Evolutionary conservation across 2,888 invertebrate species (phyloP), one percentile per base, ranked within the genome.

Genomic region (Conus canariensis): DNA sequence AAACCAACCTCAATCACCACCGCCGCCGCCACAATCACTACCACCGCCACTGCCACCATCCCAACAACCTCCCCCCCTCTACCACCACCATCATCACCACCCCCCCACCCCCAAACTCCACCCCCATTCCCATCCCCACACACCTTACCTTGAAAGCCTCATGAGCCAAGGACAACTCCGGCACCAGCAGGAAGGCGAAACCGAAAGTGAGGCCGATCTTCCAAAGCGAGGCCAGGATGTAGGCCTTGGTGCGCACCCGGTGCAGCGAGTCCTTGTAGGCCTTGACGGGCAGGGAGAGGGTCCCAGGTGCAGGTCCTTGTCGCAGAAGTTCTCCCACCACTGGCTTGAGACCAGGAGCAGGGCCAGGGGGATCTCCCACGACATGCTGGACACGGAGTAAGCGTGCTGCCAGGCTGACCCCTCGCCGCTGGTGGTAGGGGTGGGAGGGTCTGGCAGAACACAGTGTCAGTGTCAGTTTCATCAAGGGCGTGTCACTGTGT

Each of bases 321-420:
- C 96, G 9, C 98, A 97, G 95, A 97, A 98, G 96, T 98, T 98
- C 95, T 98, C 98, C 98, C 98, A 98, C 98, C 98, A 98, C 56
- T 98, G 97, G 85, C 97, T 96, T 0, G 98, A 98, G 90, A 97
- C 97, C 59, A 98, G 96, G 64, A 98, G 93, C 88, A 98, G 96
- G 6, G 98, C 97, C 7, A 97, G 92, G 0, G 98, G 97, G 91
- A 97, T 93, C 22, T 97, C 95, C 97, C 97, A 98, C 12, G 93
- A 93, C 93, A 93, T 93, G 90, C 93, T 92, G 2, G 91, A 93
- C 86, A 93, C 89, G 2, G 90, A 90, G 92, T 93, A 93, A 16
- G 90, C 90, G 86, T 90, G 91, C 6, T 89, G 45, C 91, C 91
- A 92, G 8, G 90, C 90, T 0, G 91, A 90, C 25, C 77, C 89